Percentiles rank a stretch among this genome's conserved stretches.
phyloP scores from a whole-genome alignment of 2,113 vertebrate species.

The Centropristis striata region DNA sequence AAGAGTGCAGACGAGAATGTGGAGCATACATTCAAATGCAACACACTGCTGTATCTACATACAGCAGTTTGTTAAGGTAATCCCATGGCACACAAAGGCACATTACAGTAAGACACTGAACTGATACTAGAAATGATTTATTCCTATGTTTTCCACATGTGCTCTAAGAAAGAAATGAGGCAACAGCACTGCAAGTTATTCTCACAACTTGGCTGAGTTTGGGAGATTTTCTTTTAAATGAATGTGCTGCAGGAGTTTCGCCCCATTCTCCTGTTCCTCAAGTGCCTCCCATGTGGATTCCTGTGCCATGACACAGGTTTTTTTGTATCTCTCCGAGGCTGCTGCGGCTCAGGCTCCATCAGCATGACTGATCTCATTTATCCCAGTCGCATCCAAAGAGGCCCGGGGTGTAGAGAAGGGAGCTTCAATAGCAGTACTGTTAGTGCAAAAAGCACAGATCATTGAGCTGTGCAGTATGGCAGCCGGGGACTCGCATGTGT shows the following conservation, averaged over 20 bases:
- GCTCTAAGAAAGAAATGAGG: constrained; percentile 44
- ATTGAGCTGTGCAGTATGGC: constrained; percentile 43
- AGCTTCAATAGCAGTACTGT: constrained; percentile 25
- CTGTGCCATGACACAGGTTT: constrained; percentile 62
- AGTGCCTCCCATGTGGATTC: constrained; percentile 66
- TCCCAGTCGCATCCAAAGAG: constrained; percentile 59
- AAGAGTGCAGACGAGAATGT: constrained; percentile 8
- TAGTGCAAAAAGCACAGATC: constrained; percentile 41
- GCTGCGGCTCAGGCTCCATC: constrained; percentile 57
- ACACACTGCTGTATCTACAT: constrained; percentile 15
- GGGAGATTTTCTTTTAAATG: constrained; percentile 26
- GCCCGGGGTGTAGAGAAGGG: constrained; percentile 37
- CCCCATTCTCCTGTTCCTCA: constrained; percentile 53
- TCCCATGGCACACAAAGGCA: constrained; percentile 34
- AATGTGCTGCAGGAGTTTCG: constrained; percentile 58
- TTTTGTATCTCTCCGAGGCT: constrained; percentile 50
- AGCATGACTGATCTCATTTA: constrained; percentile 77
- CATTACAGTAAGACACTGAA: constrained; percentile 14
- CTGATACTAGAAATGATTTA: constrained; percentile 33
- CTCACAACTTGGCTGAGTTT: constrained; percentile 48
- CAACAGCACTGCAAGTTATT: constrained; percentile 56
- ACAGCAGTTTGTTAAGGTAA: constrained; percentile 47
- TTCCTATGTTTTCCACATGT: constrained; percentile 13
- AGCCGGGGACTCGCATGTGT: constrained; percentile 35
- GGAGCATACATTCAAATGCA: constrained; percentile 36